phyloP scores from a whole-genome alignment of 1,140 invertebrate species.

The Scylla paramamosain region DNA sequence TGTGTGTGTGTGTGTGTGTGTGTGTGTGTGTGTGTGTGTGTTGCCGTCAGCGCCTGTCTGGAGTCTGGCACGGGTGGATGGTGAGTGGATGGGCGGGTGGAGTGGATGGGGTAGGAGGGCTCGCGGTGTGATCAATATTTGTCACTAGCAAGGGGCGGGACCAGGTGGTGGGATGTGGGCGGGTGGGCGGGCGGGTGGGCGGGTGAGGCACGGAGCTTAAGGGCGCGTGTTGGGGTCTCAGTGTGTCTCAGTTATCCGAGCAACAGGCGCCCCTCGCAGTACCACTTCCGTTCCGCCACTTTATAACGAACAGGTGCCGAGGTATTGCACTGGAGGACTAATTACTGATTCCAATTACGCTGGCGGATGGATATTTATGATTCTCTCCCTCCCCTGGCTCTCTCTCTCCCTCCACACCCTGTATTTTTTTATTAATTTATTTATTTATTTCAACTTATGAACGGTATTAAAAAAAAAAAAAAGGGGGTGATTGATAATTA shows the following conservation, averaged over 20 bases:
- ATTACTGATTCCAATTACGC: background rate
- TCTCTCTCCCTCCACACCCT: background rate
- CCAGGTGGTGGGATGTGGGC: too few species aligned
- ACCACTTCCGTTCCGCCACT: background rate
- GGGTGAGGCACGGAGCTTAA: too few species aligned
- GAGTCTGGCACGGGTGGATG: too few species aligned
- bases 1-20: background rate
- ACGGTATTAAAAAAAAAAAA: background rate
- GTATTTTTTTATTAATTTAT: background rate
- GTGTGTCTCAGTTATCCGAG: background rate
- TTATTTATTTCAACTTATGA: too few species aligned
- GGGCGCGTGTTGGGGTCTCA: too few species aligned
- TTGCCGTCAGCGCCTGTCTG: background rate
- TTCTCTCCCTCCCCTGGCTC: background rate
- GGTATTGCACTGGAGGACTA: background rate
- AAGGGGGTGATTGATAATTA: background rate
- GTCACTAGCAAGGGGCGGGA: background rate
- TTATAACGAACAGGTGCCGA: background rate
- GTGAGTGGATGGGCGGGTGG: background rate
- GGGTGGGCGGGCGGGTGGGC: too few species aligned
- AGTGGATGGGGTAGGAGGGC: background rate
- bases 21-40: background rate
- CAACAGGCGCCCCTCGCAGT: background rate
- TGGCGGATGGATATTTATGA: background rate
- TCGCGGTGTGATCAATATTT: background rate